These are phyloP conservation scores for Gortyna flavago DNA, from an alignment of 2,888 invertebrate species.

Conservation along the genomic window DNA sequence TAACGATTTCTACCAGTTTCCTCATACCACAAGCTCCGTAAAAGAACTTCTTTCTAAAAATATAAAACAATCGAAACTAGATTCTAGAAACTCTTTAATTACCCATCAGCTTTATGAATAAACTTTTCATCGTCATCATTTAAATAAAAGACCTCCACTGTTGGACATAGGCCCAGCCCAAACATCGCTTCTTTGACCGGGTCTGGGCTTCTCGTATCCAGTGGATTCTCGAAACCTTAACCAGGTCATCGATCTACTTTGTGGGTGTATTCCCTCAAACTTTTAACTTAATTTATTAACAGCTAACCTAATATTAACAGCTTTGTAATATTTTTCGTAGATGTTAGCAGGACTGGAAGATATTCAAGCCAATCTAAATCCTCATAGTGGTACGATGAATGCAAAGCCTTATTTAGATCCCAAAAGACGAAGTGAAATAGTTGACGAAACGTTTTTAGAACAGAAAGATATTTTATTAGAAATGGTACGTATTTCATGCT, in stretches of 20 bases:
- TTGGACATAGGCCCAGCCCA: too few species aligned
- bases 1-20: too few species aligned
- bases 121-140: not conserved
- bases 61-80: too few species aligned
- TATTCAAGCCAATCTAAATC: constrained; percentile 48
- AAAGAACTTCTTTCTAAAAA: too few species aligned
- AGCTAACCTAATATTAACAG: not conserved
- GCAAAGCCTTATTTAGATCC: constrained; percentile 65
- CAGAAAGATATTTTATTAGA: constrained; percentile 83
- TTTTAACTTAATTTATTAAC: not conserved
- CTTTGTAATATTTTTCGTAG: constrained; percentile 35
- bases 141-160: not conserved
- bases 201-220: not conserved
- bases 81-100: not conserved
- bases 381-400: constrained; percentile 34
- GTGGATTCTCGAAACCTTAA: not conserved
- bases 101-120: too few species aligned
- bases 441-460: constrained; percentile 80
- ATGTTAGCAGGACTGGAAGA: constrained; percentile 43
- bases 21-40: too few species aligned
- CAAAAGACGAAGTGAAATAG: constrained; percentile 74
- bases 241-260: not conserved
- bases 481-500: constrained; percentile 75
- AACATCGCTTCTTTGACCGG: not conserved
- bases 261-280: not conserved